Percentiles rank a stretch among this genome's conserved stretches.
Evolutionary conservation across 2,113 vertebrate species (phyloP).

Genomic region (Coregonus clupeaformis): DNA sequence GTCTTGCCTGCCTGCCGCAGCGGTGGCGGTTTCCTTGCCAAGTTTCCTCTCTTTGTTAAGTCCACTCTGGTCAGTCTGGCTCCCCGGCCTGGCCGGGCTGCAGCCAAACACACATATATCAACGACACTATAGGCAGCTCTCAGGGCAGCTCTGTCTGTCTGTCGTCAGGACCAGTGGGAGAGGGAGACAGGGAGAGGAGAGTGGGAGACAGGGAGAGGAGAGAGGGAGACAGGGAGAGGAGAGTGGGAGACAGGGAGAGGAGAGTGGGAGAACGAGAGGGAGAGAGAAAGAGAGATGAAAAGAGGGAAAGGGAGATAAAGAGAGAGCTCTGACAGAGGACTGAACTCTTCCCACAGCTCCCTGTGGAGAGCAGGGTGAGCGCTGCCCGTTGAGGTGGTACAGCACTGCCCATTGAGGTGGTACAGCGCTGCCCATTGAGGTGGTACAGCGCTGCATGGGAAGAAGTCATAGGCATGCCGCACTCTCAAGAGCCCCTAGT

Average conservation of each 20-base stretch:
- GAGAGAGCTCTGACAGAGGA: not conserved
- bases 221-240: not conserved
- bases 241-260: conserved; percentile 9
- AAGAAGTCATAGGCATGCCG: no score
- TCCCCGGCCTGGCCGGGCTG: conserved; percentile 56
- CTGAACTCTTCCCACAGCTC: not conserved
- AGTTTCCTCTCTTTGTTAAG: conserved; percentile 78
- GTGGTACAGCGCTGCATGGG: no score
- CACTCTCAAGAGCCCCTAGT: no score
- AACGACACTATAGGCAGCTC: conserved; percentile 53
- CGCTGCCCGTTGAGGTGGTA: no score
- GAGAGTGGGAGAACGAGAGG: not conserved
- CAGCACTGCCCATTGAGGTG: no score
- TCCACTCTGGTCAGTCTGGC: conserved; percentile 62
- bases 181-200: no score
- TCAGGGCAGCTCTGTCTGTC: conserved; percentile 21
- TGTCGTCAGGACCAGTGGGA: conserved; percentile 5
- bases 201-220: conserved; percentile 5
- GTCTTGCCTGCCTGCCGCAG: not conserved
- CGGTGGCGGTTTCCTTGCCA: conserved; percentile 60
- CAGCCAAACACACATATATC: conserved; percentile 60
- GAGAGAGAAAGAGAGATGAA: conserved; percentile 1
- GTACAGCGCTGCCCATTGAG: no score
- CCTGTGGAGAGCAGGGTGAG: not conserved
- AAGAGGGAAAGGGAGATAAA: conserved; percentile 1